Percentiles rank a stretch among this genome's conserved stretches.
These are phyloP conservation scores for Cataglyphis altisquamis DNA, from an alignment of 2,888 invertebrate species.

Conservation along the genomic window DNA sequence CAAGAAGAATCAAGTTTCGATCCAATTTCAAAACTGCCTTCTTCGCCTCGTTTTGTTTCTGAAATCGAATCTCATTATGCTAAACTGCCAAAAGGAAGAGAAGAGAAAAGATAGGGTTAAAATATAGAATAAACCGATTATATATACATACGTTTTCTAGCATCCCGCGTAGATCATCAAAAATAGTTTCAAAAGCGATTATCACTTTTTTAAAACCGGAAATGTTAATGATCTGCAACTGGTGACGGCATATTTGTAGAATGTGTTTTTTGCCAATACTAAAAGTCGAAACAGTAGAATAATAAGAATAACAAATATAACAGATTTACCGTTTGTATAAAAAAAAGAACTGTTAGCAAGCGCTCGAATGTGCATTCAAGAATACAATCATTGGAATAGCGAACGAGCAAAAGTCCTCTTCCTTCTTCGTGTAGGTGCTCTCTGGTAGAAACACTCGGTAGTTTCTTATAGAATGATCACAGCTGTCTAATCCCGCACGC, in stretches of 20 bases:
- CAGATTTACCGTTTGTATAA: background rate
- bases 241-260: background rate
- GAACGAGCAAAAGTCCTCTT: conserved; percentile 55
- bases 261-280: background rate
- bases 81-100: conserved; percentile 10
- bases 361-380: background rate
- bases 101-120: conserved; percentile 21
- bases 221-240: conserved; percentile 22
- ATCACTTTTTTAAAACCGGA: conserved; percentile 34
- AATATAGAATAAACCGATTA: background rate
- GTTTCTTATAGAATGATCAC: conserved; percentile 34
- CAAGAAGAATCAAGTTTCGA: conserved; percentile 71
- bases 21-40: conserved; percentile 84
- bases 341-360: background rate
- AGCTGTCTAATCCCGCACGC: conserved; percentile 26
- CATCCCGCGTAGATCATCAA: background rate
- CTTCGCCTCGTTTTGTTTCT: conserved; percentile 54
- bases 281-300: conserved; percentile 14
- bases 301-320: background rate
- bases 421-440: conserved; percentile 33
- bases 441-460: background rate
- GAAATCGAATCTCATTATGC: conserved; percentile 43
- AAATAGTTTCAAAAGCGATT: background rate
- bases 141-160: background rate
- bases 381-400: conserved; percentile 1